phyloP scores from a whole-genome alignment of 2,888 invertebrate species.

The Acrobasis repandana region DNA sequence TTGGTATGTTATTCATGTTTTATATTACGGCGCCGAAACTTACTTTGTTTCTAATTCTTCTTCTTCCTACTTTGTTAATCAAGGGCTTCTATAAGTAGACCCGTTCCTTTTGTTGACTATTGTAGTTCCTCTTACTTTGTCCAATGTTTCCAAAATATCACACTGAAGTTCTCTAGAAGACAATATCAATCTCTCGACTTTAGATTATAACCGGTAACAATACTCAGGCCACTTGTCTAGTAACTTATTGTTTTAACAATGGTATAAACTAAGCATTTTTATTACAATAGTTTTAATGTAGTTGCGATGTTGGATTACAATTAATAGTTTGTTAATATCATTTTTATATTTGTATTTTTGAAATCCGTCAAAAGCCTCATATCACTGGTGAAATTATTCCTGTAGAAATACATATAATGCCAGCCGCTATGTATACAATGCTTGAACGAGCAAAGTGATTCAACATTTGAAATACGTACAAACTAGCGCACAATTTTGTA shows the following conservation, averaged over 20 bases:
- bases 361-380: slow-evolving; percentile 12
- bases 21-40: too few species aligned
- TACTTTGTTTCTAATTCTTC: background rate
- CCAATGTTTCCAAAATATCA: background rate
- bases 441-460: slow-evolving; percentile 1
- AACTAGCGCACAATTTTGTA: slow-evolving; percentile 53
- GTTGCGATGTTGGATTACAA: slow-evolving; percentile 14
- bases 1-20: too few species aligned
- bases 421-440: slow-evolving; percentile 23
- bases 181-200: slow-evolving; percentile 11
- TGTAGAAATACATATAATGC: background rate
- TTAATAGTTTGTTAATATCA: slow-evolving; percentile 19
- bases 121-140: background rate
- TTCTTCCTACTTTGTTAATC: background rate
- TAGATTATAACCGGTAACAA: slow-evolving; percentile 23
- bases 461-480: slow-evolving; percentile 39
- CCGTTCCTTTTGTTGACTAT: background rate
- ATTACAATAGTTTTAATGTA: slow-evolving; percentile 22
- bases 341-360: slow-evolving; percentile 22
- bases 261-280: slow-evolving; percentile 26
- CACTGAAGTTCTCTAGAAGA: slow-evolving; percentile 14
- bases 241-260: slow-evolving; percentile 36
- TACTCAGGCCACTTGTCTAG: slow-evolving; percentile 33
- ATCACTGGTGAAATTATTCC: slow-evolving; percentile 19
- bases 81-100: background rate